phyloP scores from a whole-genome alignment of 2,113 vertebrate genomes.

The Corynorhinus townsendii region DNA sequence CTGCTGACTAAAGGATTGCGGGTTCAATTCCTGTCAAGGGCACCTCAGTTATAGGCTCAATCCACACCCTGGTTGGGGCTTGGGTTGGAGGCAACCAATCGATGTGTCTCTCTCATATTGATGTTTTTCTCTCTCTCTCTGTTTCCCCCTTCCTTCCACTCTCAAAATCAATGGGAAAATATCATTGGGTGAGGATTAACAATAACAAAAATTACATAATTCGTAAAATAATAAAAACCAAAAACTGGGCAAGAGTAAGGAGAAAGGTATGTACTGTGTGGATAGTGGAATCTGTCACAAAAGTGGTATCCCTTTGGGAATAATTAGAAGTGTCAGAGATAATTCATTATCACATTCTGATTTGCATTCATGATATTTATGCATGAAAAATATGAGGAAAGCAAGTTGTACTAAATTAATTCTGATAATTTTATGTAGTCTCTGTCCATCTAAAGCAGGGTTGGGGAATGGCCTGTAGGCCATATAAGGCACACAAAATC shows the following conservation, averaged over 20 bases:
- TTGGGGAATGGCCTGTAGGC: too few species aligned
- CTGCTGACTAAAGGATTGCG: too few species aligned
- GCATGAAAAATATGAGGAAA: neutral
- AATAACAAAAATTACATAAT: slow-evolving; percentile 5
- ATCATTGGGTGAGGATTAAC: too few species aligned
- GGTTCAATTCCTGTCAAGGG: too few species aligned
- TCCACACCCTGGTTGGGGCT: too few species aligned
- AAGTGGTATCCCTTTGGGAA: neutral
- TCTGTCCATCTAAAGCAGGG: neutral
- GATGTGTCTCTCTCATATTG: too few species aligned
- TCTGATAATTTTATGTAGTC: slow-evolving; percentile 6
- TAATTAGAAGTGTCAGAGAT: neutral
- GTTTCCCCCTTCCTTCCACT: too few species aligned
- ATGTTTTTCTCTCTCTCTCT: too few species aligned
- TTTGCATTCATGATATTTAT: slow-evolving; percentile 6
- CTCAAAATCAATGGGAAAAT: too few species aligned
- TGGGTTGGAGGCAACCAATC: too few species aligned
- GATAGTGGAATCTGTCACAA: neutral
- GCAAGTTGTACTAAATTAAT: slow-evolving; percentile 34
- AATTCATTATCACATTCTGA: slow-evolving; percentile 23
- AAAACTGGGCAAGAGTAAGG: neutral
- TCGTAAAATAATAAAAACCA: neutral
- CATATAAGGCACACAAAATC: too few species aligned
- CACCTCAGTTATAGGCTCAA: too few species aligned
- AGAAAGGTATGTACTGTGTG: neutral